Percentiles rank a stretch among this genome's conserved stretches.
These are phyloP conservation scores for Cirrhinus mrigala DNA, from an alignment of 2,797 vertebrate species.

Conservation along the genomic window DNA sequence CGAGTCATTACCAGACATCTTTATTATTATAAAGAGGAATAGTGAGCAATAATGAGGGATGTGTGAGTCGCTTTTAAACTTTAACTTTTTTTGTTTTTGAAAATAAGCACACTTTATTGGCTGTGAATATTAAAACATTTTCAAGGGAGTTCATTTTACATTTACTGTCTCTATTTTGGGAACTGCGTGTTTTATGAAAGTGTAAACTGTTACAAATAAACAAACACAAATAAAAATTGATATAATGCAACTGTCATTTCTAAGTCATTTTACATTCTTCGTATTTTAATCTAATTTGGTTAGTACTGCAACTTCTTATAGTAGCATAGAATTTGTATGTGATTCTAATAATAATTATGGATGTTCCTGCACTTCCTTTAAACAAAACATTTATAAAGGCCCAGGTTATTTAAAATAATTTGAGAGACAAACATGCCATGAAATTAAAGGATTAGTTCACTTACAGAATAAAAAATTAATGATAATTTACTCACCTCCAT, in stretches of 20 bases:
- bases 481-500: no score
- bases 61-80: not conserved
- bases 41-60: not conserved
- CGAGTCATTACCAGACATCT: not conserved
- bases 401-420: not conserved
- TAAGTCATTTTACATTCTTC: not conserved
- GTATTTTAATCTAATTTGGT: not conserved
- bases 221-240: not conserved
- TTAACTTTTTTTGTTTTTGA: not conserved
- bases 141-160: not conserved
- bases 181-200: not conserved
- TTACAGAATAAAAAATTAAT: no score
- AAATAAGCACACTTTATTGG: not conserved
- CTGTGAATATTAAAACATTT: not conserved
- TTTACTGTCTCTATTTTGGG: not conserved
- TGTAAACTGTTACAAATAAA: not conserved
- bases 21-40: slow-evolving; percentile 5
- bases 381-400: not conserved
- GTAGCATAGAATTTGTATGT: not conserved
- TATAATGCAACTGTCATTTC: not conserved
- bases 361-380: not conserved
- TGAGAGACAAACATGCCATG: not conserved
- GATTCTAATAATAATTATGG: not conserved
- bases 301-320: not conserved
- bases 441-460: not conserved